Evolutionary conservation across 1,140 invertebrate genomes (phyloP).

Genomic region (Lepidurus couesii): DNA sequence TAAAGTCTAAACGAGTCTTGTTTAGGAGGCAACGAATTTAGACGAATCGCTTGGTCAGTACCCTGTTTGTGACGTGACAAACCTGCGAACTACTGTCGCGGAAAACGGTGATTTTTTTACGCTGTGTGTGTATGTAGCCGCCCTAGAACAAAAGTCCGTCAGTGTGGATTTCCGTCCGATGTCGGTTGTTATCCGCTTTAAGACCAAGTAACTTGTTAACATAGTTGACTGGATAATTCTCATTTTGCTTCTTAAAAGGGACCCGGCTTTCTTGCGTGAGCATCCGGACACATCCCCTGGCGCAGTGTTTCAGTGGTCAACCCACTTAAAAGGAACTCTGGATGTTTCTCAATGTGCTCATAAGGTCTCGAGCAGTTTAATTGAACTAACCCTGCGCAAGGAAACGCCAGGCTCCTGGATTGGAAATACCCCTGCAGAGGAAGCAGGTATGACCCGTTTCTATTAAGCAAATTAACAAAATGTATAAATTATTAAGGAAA

Average conservation of each 20-base stretch:
- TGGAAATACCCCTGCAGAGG: neutral
- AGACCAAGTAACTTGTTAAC: neutral
- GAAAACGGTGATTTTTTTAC: neutral
- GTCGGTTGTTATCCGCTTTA: neutral
- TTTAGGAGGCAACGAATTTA: neutral
- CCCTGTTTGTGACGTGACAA: neutral
- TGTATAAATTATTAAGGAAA: no score
- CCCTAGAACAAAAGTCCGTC: neutral
- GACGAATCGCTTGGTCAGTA: neutral
- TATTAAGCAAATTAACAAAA: no score
- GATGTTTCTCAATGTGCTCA: neutral
- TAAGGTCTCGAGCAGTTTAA: neutral
- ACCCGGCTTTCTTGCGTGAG: neutral
- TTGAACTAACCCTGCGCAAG: neutral
- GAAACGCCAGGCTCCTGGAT: neutral
- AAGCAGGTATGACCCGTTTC: neutral
- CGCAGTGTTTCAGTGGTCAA: constrained; percentile 3
- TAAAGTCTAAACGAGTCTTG: neutral
- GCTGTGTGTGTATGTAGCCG: neutral
- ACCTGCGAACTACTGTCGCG: neutral
- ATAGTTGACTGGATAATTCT: neutral
- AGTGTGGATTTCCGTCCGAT: neutral
- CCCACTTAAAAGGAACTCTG: neutral
- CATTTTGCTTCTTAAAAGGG: neutral
- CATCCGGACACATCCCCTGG: neutral